phyloP scores from a whole-genome alignment of 2,888 invertebrate species.

The Itoplectis maculator region DNA sequence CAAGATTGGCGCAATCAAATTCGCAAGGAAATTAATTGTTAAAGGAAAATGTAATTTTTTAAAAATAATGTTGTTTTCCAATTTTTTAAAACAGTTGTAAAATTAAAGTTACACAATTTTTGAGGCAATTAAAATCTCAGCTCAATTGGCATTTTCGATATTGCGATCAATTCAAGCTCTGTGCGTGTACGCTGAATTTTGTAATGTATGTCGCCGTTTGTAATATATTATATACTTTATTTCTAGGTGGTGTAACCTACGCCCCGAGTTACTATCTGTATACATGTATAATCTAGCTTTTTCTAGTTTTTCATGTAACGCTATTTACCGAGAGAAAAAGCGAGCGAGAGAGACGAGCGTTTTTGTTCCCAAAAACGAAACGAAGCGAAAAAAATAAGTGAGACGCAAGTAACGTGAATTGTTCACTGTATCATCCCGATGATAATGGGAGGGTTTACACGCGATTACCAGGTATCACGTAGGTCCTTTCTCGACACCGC shows the following conservation, averaged over 20 bases:
- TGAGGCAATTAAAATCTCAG: too few relatives aligned
- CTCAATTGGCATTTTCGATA: too few relatives aligned
- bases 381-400: constrained; percentile 46
- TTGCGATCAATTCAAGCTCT: constrained; percentile 23
- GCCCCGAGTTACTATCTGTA: constrained; percentile 77
- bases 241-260: constrained; percentile 83
- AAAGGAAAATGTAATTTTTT: background rate
- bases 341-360: constrained; percentile 34
- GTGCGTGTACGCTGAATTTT: constrained; percentile 63
- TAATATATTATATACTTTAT: constrained; percentile 82
- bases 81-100: too few relatives aligned
- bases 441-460: constrained; percentile 83
- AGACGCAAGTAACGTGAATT: constrained; percentile 52
- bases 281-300: constrained; percentile 73
- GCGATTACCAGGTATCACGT: constrained; percentile 84
- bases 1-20: background rate
- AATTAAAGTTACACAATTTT: too few relatives aligned
- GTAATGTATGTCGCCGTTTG: constrained; percentile 74
- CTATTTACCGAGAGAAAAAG: constrained; percentile 53
- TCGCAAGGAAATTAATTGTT: background rate
- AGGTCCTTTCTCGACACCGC: constrained; percentile 82
- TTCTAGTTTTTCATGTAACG: constrained; percentile 69
- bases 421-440: constrained; percentile 70
- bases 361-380: constrained; percentile 21
- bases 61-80: too few relatives aligned